phyloP scores from a whole-genome alignment of 2,113 vertebrate species.

The Hyaena hyaena region DNA sequence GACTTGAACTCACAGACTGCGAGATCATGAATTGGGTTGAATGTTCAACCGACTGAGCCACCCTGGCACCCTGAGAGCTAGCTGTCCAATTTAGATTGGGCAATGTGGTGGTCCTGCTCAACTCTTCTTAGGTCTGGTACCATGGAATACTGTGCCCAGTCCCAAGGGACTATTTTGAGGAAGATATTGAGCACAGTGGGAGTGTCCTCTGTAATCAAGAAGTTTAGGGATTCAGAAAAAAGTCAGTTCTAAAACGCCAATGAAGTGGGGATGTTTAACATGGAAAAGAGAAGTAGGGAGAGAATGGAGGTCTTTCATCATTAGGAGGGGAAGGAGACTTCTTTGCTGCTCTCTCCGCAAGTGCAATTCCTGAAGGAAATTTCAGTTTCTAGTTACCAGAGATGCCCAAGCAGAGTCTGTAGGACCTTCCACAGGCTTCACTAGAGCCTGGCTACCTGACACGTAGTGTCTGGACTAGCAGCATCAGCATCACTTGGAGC shows the following conservation, averaged over 20 bases:
- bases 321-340: not conserved
- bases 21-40: too few relatives aligned
- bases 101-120: not conserved
- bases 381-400: not conserved
- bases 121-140: not conserved
- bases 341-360: not conserved
- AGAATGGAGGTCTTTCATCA: not conserved
- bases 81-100: not conserved
- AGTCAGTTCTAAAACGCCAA: not conserved
- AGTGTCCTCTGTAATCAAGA: constrained; percentile 20
- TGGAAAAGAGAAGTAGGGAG: not conserved
- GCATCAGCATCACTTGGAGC: not conserved
- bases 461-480: not conserved
- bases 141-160: not conserved
- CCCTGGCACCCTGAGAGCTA: not conserved
- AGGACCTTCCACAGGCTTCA: not conserved
- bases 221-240: not conserved
- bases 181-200: not conserved
- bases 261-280: constrained; percentile 2
- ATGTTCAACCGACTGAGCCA: too few relatives aligned
- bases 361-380: not conserved
- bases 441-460: not conserved
- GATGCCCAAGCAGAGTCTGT: not conserved
- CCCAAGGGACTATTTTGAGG: not conserved
- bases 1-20: too few relatives aligned